phyloP scores from a whole-genome alignment of 2,113 vertebrate species.

The Pheucticus melanocephalus region DNA sequence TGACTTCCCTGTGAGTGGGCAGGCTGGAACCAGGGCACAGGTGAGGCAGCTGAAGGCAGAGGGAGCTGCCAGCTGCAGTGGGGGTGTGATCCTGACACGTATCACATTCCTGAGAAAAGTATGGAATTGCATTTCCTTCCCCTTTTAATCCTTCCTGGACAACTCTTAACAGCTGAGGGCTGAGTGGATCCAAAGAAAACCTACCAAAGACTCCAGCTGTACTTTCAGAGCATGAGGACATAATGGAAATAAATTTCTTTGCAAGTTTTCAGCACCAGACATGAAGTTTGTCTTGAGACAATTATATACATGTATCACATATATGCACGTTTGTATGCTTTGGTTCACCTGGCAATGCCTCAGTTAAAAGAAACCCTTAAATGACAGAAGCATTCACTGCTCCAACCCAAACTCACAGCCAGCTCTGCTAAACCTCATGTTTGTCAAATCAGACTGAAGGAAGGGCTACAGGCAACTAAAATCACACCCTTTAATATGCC shows the following conservation, averaged over 20 bases:
- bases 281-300: background rate
- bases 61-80: background rate
- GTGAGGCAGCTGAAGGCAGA: background rate
- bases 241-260: background rate
- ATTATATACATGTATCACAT: background rate
- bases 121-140: background rate
- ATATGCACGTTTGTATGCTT: rapidly evolving
- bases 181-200: background rate
- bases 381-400: background rate
- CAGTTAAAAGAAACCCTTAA: background rate
- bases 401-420: background rate
- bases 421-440: background rate
- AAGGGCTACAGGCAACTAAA: background rate
- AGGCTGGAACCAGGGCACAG: background rate
- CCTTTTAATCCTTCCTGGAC: background rate
- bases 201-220: background rate
- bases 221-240: background rate
- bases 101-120: background rate
- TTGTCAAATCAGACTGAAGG: background rate
- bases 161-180: background rate
- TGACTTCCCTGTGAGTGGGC: background rate
- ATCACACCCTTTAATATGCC: background rate
- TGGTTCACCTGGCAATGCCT: background rate
- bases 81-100: background rate
- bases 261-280: background rate